Percentiles rank a stretch among this genome's conserved stretches.
Conservation (phyloP, 2,113 vertebrate genomes). For the Actenoides lindsayi region DNA sequence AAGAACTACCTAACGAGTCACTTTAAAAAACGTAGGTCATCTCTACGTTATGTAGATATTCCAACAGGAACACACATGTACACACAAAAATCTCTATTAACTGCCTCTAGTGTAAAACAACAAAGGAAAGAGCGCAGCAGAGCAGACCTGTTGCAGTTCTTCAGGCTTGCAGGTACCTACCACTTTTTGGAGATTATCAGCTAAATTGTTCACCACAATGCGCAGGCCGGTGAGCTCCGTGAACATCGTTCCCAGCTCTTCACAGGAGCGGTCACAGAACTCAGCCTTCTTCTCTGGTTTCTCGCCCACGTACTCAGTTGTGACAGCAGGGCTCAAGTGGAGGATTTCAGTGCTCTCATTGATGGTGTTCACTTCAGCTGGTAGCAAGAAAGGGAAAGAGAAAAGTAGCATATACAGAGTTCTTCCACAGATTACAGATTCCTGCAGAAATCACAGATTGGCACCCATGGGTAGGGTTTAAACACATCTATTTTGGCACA, state of each 20-base stretch:
- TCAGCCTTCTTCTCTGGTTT: constrained; percentile 75
- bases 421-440: neutral
- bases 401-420: neutral
- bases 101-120: neutral
- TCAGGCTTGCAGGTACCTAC: constrained; percentile 72
- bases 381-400: neutral
- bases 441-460: constrained; percentile 1
- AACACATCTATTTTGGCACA: constrained; percentile 20
- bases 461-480: neutral
- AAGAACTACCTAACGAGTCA: neutral
- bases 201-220: constrained; percentile 89
- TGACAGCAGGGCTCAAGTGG: constrained; percentile 83
- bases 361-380: constrained; percentile 87
- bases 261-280: constrained; percentile 93
- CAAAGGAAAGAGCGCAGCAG: neutral
- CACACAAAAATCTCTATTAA: neutral
- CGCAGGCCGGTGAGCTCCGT: constrained; percentile 91
- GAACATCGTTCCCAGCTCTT: constrained; percentile 91
- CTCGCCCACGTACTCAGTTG: constrained; percentile 81
- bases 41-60: neutral
- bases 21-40: neutral
- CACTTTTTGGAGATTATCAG: constrained; percentile 92
- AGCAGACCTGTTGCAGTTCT: neutral
- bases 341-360: constrained; percentile 86
- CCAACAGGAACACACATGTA: neutral